Conservation (phyloP, 2,797 vertebrate genomes). For the Hyperoplus lanceolatus region DNA sequence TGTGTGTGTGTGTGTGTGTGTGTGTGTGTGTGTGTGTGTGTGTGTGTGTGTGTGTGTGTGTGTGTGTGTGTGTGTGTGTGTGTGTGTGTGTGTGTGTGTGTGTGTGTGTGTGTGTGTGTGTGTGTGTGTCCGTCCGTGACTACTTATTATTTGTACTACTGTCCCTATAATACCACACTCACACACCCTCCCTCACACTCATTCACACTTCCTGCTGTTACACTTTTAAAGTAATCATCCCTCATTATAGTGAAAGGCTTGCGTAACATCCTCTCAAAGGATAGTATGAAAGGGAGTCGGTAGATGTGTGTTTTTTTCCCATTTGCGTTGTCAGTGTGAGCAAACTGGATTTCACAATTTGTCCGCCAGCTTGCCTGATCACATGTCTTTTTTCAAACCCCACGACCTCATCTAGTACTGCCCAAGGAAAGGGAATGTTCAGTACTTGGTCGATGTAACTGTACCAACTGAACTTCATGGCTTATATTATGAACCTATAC, state of each 20-base stretch:
- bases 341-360: conserved; percentile 22
- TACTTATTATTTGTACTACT: not conserved
- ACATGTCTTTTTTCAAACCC: not conserved
- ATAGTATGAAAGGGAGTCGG: conserved; percentile 28
- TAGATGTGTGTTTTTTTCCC: conserved; percentile 15
- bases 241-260: conserved; percentile 57
- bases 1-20: not conserved
- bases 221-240: conserved; percentile 53
- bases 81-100: conserved; percentile 11
- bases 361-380: conserved; percentile 20
- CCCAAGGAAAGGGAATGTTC: not conserved
- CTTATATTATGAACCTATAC: conserved; percentile 1
- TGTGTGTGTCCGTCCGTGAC: conserved; percentile 3
- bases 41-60: not conserved
- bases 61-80: conserved; percentile 5
- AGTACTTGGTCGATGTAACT: not conserved
- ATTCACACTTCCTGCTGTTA: conserved; percentile 71
- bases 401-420: not conserved
- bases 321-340: not conserved
- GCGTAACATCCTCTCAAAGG: conserved; percentile 70
- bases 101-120: conserved; percentile 7
- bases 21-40: not conserved
- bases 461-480: not conserved
- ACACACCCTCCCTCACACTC: conserved; percentile 16
- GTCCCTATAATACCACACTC: not conserved